Conservation (phyloP, 1,140 invertebrate species). For the Aphelenchoides fujianensis region DNA sequence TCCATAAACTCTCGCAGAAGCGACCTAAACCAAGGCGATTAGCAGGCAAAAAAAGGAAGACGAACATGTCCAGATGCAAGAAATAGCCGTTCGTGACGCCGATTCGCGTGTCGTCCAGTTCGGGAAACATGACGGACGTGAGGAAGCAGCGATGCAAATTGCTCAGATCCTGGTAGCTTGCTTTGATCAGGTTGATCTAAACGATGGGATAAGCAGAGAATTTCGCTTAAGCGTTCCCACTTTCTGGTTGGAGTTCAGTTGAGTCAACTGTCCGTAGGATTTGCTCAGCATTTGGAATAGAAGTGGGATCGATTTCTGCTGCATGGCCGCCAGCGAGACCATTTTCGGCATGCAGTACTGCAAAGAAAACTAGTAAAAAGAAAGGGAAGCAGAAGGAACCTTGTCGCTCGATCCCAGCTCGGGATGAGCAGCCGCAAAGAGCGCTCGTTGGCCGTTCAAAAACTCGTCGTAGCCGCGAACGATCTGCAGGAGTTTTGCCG, state of each 20-base stretch:
- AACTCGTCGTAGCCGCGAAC: constrained; percentile 8
- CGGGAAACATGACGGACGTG: constrained; percentile 3
- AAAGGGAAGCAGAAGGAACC: too few species aligned
- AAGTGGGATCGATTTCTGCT: neutral
- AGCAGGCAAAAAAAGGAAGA: too few species aligned
- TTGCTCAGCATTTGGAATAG: neutral
- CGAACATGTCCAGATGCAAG: neutral
- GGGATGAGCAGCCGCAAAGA: constrained; percentile 3
- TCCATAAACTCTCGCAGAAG: constrained; percentile 8
- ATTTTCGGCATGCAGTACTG: neutral
- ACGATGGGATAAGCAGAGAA: neutral
- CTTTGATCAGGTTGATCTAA: neutral
- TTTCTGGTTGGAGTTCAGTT: neutral
- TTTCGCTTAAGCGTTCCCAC: neutral
- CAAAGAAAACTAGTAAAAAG: too few species aligned
- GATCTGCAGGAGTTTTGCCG: too few species aligned
- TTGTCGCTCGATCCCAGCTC: neutral
- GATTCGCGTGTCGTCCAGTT: neutral
- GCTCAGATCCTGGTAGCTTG: neutral
- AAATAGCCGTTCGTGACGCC: constrained; percentile 4
- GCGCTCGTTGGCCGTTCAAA: neutral
- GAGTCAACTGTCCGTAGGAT: neutral
- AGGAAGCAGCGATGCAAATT: neutral
- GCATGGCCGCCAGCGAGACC: neutral
- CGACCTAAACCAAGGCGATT: too few species aligned